A percentile compares a stretch with the other conserved stretches of the same genome.
Conservation (phyloP, 2,888 invertebrate genomes). For the Spialia ferax region DNA sequence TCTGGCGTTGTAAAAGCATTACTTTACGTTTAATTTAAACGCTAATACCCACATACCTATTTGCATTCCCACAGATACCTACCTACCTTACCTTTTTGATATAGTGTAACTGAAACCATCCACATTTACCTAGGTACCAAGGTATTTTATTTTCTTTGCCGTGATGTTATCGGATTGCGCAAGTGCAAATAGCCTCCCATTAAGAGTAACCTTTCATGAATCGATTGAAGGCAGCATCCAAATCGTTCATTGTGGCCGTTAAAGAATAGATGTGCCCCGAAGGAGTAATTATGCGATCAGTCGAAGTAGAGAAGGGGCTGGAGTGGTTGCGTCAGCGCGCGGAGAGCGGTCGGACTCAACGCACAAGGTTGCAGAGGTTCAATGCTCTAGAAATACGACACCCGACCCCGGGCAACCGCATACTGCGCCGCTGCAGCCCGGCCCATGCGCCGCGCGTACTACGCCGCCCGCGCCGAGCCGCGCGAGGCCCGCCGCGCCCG, state of each 20-base stretch:
- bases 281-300: conserved; percentile 81
- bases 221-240: conserved; percentile 65
- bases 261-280: conserved; percentile 80
- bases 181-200: conserved; percentile 65
- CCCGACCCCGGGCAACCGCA: conserved; percentile 77
- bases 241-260: conserved; percentile 72
- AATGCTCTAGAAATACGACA: conserved; percentile 86
- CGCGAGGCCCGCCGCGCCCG: conserved; percentile 52
- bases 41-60: background rate
- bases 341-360: conserved; percentile 84
- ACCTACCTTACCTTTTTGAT: background rate
- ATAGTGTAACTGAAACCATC: background rate
- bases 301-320: conserved; percentile 80
- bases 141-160: conserved; percentile 3
- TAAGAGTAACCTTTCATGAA: conserved; percentile 79
- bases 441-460: conserved; percentile 44
- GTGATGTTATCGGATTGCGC: conserved; percentile 55
- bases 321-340: conserved; percentile 79
- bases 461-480: conserved; percentile 47
- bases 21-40: too few relatives aligned
- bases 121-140: too few relatives aligned
- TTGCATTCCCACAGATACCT: background rate
- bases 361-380: conserved; percentile 86
- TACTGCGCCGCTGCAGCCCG: conserved; percentile 56
- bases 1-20: too few relatives aligned